phyloP scores from a whole-genome alignment of 2,888 invertebrate species.

The Drosophila merina region DNA sequence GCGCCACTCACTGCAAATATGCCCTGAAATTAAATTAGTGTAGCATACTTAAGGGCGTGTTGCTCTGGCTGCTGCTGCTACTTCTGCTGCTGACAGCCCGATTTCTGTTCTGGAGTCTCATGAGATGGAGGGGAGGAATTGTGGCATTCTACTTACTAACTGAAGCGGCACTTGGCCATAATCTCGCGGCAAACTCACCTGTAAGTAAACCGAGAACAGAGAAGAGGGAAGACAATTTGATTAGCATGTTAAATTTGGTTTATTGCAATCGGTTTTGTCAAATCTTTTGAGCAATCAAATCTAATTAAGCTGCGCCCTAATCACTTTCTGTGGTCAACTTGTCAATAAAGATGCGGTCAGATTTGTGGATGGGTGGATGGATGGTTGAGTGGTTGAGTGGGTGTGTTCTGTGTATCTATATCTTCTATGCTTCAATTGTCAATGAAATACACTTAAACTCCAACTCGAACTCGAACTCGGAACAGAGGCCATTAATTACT shows the following conservation, averaged over 20 bases:
- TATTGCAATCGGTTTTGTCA: conserved; percentile 43
- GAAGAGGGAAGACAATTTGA: conserved; percentile 42
- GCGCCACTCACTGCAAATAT: conserved; percentile 55
- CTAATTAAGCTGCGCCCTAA: conserved; percentile 64
- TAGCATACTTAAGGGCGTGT: conserved; percentile 45
- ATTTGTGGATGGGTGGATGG: not conserved
- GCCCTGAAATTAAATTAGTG: conserved; percentile 55
- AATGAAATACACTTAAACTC: conserved; percentile 45
- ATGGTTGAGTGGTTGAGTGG: not conserved
- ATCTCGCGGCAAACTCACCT: conserved; percentile 80
- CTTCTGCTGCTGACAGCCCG: conserved; percentile 11
- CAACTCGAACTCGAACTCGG: not conserved
- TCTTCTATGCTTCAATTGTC: conserved; percentile 24
- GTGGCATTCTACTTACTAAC: conserved; percentile 75
- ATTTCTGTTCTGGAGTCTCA: conserved; percentile 7
- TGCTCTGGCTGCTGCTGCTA: not conserved
- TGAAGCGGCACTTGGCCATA: conserved; percentile 75
- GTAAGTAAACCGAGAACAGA: conserved; percentile 55
- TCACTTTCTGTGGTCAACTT: conserved; percentile 65
- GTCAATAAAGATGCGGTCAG: conserved; percentile 19
- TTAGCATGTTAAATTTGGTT: conserved; percentile 52
- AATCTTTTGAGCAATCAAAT: conserved; percentile 78
- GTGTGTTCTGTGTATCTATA: conserved; percentile 7
- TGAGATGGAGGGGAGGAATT: conserved; percentile 22
- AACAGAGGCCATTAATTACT: conserved; percentile 74